Evolutionary conservation across 2,113 vertebrate species (phyloP).

Genomic region (Pterocles orientalis): DNA sequence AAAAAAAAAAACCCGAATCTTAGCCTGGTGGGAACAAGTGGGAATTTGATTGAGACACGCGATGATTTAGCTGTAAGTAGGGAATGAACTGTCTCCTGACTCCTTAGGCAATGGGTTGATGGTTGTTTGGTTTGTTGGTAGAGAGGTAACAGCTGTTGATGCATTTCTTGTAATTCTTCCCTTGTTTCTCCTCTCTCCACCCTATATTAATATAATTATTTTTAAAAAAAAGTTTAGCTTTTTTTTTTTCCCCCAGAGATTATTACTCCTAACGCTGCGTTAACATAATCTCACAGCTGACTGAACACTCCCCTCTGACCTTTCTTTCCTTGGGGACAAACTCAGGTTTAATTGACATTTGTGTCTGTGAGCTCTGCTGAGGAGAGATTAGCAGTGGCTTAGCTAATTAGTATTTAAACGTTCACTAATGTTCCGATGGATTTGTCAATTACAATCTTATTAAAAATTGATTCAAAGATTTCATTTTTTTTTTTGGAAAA

Average conservation of each 20-base stretch:
- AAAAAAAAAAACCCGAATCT: not conserved
- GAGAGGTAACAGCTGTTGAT: not conserved
- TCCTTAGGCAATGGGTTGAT: not conserved
- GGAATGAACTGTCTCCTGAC: not conserved
- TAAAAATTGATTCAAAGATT: slow-evolving; percentile 72
- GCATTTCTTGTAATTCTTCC: not conserved
- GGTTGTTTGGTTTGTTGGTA: slow-evolving; percentile 1
- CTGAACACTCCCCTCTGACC: slow-evolving; percentile 83
- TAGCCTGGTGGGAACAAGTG: not conserved
- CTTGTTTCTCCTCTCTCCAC: not conserved
- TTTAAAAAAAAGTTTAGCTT: slow-evolving; percentile 29
- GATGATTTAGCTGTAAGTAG: not conserved
- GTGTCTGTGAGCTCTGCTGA: slow-evolving; percentile 73
- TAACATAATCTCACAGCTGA: slow-evolving; percentile 80
- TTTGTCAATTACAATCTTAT: slow-evolving; percentile 76
- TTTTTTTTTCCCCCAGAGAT: slow-evolving; percentile 38
- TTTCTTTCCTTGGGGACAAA: slow-evolving; percentile 74
- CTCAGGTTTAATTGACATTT: slow-evolving; percentile 79
- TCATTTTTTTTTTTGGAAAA: slow-evolving; percentile 17
- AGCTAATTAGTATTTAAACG: slow-evolving; percentile 86
- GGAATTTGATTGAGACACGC: not conserved
- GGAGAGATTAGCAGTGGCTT: slow-evolving; percentile 77
- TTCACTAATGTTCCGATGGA: slow-evolving; percentile 72
- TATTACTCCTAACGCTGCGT: slow-evolving; percentile 66
- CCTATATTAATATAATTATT: slow-evolving; percentile 29